Percentiles rank a stretch among this genome's conserved stretches.
These are phyloP conservation scores for Pomatorhinus ruficollis DNA, from an alignment of 2,113 vertebrate species.

Conservation along the genomic window DNA sequence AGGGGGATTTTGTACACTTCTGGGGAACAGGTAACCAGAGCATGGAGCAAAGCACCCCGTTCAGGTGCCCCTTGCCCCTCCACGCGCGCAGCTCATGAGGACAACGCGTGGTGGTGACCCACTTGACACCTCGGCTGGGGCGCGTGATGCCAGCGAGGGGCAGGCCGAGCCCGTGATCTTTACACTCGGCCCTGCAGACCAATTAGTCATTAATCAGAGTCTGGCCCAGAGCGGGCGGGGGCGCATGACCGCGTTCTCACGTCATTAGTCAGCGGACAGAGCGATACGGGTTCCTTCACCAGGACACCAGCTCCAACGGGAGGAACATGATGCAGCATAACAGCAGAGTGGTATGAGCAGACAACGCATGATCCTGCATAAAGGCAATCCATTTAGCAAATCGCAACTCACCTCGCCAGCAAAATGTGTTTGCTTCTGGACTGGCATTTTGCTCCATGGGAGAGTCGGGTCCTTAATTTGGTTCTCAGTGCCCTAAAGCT, in stretches of 20 bases:
- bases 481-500: not conserved
- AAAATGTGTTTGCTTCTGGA: not conserved
- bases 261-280: not conserved
- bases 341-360: not conserved
- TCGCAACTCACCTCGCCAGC: not conserved
- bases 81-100: rapidly evolving
- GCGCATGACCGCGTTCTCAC: not conserved
- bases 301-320: not conserved
- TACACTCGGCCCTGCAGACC: not conserved
- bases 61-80: not conserved
- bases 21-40: rapidly evolving
- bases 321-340: slow-evolving; percentile 43
- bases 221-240: not conserved
- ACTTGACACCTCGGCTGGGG: not conserved
- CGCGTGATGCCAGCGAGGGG: rapidly evolving
- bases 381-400: not conserved
- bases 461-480: not conserved
- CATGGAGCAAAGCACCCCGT: rapidly evolving
- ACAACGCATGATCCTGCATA: slow-evolving; percentile 1
- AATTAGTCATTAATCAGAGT: not conserved
- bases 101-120: rapidly evolving
- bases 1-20: rapidly evolving
- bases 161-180: not conserved
- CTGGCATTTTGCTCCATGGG: not conserved
- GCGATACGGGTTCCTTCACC: rapidly evolving